phyloP scores from a whole-genome alignment of 2,888 invertebrate genomes.

The Osedax fenrisi region DNA sequence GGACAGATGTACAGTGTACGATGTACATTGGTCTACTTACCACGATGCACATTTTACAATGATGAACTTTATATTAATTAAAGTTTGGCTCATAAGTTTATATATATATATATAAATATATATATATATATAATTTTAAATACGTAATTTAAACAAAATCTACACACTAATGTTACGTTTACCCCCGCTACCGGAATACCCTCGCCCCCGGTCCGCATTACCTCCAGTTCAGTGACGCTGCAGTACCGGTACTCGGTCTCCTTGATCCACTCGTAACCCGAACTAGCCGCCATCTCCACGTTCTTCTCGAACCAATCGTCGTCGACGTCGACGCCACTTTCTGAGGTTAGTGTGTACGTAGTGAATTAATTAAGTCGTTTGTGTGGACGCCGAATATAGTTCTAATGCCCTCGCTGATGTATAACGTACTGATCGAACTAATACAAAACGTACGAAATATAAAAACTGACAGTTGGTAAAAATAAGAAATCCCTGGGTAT shows the following conservation, averaged over 20 bases:
- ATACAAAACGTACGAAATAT: no score
- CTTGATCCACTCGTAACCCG: conserved; percentile 45
- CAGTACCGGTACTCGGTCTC: conserved; percentile 41
- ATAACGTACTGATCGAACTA: no score
- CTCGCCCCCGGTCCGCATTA: no score
- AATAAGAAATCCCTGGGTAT: no score
- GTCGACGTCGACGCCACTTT: not conserved
- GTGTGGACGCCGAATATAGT: no score
- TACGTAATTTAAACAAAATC: no score
- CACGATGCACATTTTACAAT: not conserved
- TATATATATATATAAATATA: not conserved
- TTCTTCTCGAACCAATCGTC: conserved; percentile 42
- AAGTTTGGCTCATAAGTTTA: not conserved
- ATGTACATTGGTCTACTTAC: not conserved
- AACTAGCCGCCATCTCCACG: conserved; percentile 40
- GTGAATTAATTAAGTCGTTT: no score
- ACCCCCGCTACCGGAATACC: no score
- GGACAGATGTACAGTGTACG: not conserved
- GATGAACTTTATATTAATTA: not conserved
- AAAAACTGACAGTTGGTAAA: no score
- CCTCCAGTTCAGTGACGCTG: conserved; percentile 46
- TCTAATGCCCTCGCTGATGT: no score
- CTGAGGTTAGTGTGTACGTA: no score
- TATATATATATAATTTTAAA: not conserved
- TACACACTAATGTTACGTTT: no score